These are phyloP conservation scores for Athalia circularis DNA, from an alignment of 2,888 invertebrate species.

Conservation along the genomic window DNA sequence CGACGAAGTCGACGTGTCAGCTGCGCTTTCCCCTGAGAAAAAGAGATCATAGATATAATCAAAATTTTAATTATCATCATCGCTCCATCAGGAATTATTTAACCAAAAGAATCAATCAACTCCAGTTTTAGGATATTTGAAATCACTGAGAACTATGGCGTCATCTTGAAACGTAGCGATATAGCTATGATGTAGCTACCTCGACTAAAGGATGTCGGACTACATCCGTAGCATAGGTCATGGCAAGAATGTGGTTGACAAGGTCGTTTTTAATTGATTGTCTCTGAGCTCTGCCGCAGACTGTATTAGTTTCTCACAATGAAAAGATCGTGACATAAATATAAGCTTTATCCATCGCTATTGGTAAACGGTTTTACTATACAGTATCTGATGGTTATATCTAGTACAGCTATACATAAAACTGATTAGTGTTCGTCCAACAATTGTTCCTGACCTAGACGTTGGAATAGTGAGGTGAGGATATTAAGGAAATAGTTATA, in stretches of 20 bases:
- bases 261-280: slow-evolving; percentile 66
- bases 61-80: neutral
- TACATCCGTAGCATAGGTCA: slow-evolving; percentile 65
- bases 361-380: slow-evolving; percentile 20
- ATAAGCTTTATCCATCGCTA: slow-evolving; percentile 22
- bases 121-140: no score
- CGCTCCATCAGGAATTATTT: no score
- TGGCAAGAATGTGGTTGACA: slow-evolving; percentile 73
- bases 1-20: slow-evolving; percentile 94
- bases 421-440: slow-evolving; percentile 17
- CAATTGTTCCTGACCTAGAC: slow-evolving; percentile 27
- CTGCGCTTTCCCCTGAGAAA: slow-evolving; percentile 89
- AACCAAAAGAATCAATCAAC: no score
- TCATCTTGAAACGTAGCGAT: neutral
- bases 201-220: slow-evolving; percentile 19
- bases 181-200: neutral
- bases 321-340: slow-evolving; percentile 17
- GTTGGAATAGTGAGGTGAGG: neutral
- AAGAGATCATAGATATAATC: slow-evolving; percentile 29
- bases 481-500: slow-evolving; percentile 14
- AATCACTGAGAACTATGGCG: neutral
- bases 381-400: neutral
- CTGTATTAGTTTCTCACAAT: slow-evolving; percentile 32
- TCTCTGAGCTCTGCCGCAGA: slow-evolving; percentile 40
- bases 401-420: slow-evolving; percentile 25